Evolutionary conservation across 1,140 invertebrate genomes (phyloP), one percentile per base, ranked within the genome.

Genomic region (Drosophila suzukii): DNA sequence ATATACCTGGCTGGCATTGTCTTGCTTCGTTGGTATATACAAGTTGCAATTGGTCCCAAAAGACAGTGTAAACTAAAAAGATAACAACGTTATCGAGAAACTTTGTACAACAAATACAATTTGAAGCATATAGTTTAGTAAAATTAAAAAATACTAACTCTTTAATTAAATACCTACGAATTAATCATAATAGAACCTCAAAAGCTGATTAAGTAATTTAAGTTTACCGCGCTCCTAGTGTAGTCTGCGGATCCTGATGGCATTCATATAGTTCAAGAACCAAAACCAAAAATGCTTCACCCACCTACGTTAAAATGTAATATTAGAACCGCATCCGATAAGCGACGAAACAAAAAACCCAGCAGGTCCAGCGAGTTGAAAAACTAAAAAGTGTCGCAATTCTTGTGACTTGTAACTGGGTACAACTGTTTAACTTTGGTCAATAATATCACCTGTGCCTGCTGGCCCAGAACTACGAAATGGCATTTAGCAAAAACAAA

Each of bases 391-490:
- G 76, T 84, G 78, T 77, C 50, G 73, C 84, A 62, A 74, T 83
- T 83, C 61, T 79, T 83, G 58, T 68, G 61, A 88, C 76, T 88
- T 78, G 73, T 72, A 67, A 81, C 77, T 63, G 63, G 72, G 81
- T 55, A 55, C 84, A 89, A 81, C 83, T 84, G 80, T 81, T 89
- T 81, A 84, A 84, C 77, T 89, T 89, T 84, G 77, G 81, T 75
- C 76, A 89, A 81, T 81, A 90, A 75, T 84, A 78, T 81, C 85
- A 84, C 73, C 85, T 89, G 85, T 60, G 82, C 72, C 70, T 41
- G 51, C 46, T 51, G 49, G 27, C 34, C 62, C 57, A 65, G 41
- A 84, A 72, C 66, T 55, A 66, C 62, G 73, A 79, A 88, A 77
- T 70, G 79, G 68, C 71, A 88, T 88, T 88, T 73, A 76, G 78